Evolutionary conservation across 2,888 invertebrate species (phyloP), one percentile per base, ranked within the genome.

Genomic region (Leptinotarsa rubiginosa): DNA sequence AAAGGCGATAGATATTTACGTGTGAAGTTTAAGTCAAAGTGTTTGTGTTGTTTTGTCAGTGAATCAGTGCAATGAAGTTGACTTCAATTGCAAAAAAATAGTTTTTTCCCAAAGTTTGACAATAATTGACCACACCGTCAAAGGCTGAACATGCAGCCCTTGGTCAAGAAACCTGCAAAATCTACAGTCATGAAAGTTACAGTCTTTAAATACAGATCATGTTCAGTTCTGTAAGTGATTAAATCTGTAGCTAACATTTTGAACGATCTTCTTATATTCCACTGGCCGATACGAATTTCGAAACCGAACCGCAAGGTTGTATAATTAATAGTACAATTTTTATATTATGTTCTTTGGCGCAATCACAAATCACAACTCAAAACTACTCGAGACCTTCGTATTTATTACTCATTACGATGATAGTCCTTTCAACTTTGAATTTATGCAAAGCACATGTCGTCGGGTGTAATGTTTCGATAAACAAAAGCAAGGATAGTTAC

Each of bases 381-480:
- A 62, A 62, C 62, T 62, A 62, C 62, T 62, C 41, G 31, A 62
- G 62, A 62, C 62, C 62, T 62, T 62, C 62, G 1, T 62, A 62
- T 41, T 25, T 62, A 62, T 41, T 62, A 31, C 62, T 62, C 62
- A 41, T 62, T 62, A 62, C 16, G 62, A 62, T 62, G 62, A 7
- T 25, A 62, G 62, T 62, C 62, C 62, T 62, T 75, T 73, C 71
- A 70, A 72, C 73, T 75, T 67, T 69, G 67, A 77, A 77, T 75
- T 77, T 77, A 75, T 75, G 73, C 72, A 75, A 77, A 77, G 74
- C 77, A 77, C 66, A 73, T 74, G 76, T 70, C 65, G 70, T 54
- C 18, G 50, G 71, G 75, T 75, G 75, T 73, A 67, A 71, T 47
- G 47, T 74, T 71, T 74, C 54, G 66, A 65, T 72, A 69, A 72